Percentiles rank a stretch among this genome's conserved stretches.
These are phyloP conservation scores for Molossus alvarezi DNA, from an alignment of 2,797 vertebrate species.

Conservation along the genomic window DNA sequence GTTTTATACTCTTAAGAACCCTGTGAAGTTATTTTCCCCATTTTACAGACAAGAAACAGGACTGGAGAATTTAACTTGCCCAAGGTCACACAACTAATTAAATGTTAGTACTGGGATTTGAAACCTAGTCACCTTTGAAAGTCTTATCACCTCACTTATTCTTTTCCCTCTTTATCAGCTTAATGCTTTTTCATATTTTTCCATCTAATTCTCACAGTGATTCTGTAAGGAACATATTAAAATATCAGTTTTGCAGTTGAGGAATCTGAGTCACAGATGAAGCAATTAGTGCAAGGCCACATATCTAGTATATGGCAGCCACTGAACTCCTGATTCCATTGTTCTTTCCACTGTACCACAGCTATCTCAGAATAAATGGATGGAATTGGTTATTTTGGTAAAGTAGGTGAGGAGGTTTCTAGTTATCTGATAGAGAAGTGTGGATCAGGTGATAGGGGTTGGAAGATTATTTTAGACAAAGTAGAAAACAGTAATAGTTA, in stretches of 20 bases:
- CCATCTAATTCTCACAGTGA: conserved; percentile 17
- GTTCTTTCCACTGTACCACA: background rate
- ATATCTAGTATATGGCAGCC: background rate
- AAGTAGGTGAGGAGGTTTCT: background rate
- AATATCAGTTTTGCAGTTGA: background rate
- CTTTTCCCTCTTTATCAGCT: background rate
- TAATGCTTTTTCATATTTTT: conserved; percentile 44
- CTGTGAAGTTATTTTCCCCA: background rate
- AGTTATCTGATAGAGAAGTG: background rate
- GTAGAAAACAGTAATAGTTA: background rate
- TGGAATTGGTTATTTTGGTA: background rate
- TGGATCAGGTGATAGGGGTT: background rate
- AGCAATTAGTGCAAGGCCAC: background rate
- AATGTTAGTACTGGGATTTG: conserved; percentile 9
- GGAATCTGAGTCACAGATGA: conserved; percentile 32
- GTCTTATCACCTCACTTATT: background rate
- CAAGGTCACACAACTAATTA: background rate
- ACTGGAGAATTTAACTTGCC: conserved; percentile 5
- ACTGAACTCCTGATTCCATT: too few species aligned
- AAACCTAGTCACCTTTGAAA: conserved; percentile 5
- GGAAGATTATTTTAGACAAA: background rate
- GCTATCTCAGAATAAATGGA: background rate
- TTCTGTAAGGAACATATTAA: conserved; percentile 41
- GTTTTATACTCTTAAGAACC: background rate
- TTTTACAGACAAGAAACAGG: conserved; percentile 32